These are phyloP conservation scores for Nomada ruficornis DNA, from an alignment of 2,888 invertebrate genomes.

Conservation along the genomic window DNA sequence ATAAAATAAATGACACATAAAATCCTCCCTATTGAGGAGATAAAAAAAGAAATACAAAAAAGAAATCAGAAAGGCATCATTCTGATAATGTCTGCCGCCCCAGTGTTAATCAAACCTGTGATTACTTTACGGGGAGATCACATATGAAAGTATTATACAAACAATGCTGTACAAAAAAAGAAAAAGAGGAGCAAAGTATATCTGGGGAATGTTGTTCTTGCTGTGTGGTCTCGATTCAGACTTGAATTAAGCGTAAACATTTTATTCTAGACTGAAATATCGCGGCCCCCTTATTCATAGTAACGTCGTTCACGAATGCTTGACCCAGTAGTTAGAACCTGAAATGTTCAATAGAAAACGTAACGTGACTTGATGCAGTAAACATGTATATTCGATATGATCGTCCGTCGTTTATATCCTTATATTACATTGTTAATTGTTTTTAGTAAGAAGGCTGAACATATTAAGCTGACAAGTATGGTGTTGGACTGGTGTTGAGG, in stretches of 20 bases:
- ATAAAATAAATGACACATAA: too few relatives aligned
- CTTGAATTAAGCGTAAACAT: constrained; percentile 55
- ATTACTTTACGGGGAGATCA: constrained; percentile 1
- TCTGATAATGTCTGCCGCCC: too few relatives aligned
- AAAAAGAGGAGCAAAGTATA: background rate
- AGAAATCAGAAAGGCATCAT: too few relatives aligned
- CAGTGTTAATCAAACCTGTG: background rate
- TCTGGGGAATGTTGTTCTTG: background rate
- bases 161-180: constrained; percentile 19
- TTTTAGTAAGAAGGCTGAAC: too few relatives aligned
- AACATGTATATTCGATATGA: background rate
- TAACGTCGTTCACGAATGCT: background rate
- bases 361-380: background rate
- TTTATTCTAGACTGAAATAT: constrained; percentile 15
- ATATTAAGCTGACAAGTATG: too few relatives aligned
- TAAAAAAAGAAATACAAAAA: too few relatives aligned
- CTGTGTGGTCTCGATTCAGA: constrained; percentile 18
- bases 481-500: too few relatives aligned
- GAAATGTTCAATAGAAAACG: constrained; percentile 29
- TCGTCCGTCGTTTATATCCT: too few relatives aligned
- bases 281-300: background rate
- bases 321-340: constrained; percentile 43
- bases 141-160: background rate
- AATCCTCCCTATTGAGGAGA: too few relatives aligned
- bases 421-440: too few relatives aligned